phyloP scores from a whole-genome alignment of 2,797 vertebrate genomes.

The Acanthornis magna region DNA sequence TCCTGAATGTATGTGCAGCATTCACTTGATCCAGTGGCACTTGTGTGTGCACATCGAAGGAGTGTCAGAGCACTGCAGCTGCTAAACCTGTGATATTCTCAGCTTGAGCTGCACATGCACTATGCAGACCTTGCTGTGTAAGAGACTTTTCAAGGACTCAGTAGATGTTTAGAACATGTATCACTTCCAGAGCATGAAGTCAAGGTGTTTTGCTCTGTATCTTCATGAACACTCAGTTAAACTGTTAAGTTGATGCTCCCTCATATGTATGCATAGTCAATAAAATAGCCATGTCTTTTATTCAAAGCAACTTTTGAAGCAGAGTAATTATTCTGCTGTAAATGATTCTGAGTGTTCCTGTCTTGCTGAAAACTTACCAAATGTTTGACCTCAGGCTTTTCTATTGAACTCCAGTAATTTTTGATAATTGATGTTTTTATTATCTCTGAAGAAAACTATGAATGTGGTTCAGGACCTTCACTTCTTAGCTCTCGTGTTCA shows the following conservation, averaged over 20 bases:
- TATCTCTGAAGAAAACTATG: neutral
- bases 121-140: neutral
- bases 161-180: neutral
- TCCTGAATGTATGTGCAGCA: neutral
- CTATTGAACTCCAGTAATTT: neutral
- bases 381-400: conserved; percentile 27
- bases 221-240: neutral
- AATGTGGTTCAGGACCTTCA: neutral
- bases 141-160: neutral
- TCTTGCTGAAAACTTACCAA: neutral
- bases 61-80: neutral
- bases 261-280: neutral
- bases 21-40: neutral
- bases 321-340: neutral
- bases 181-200: neutral
- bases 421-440: conserved; percentile 20
- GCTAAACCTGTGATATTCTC: neutral
- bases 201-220: neutral
- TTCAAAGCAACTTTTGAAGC: conserved; percentile 25
- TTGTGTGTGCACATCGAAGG: neutral
- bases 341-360: neutral
- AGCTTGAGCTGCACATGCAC: neutral
- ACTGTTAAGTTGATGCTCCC: neutral
- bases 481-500: neutral
- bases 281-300: conserved; percentile 40